Base-by-base conservation (phyloP, 2,888 invertebrate genomes). In the Perdita meconis region DNA sequence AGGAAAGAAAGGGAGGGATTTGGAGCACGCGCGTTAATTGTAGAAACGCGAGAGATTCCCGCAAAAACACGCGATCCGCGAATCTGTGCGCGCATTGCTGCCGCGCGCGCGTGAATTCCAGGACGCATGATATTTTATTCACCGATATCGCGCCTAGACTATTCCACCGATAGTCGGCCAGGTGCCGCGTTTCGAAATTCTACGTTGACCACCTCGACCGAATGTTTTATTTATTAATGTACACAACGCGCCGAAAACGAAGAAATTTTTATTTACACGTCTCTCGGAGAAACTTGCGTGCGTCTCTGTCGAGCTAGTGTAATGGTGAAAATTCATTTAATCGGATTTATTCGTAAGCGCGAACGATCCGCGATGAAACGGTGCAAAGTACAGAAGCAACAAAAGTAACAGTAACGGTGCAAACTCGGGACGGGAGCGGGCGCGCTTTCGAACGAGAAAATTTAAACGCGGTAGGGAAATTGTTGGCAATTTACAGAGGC, bases 121-220 rank as follows among this genome's bases (percentile, higher is more conserved):
- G 47, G 38, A 63, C 57, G 26, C 47, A 34, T 68, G 72, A 88
- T 89, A 89, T 90, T 89, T 90, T 88, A 90, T 89, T 90, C 87
- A 88, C 79, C 83, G 85, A 81, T 84, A 86, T 89, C 86, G 88
- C 89, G 89, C 87, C 87, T 87, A 85, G 89, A 89, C 88, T 90
- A 88, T 88, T 81, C 71, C 75, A 69, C 80, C 81, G 87, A 88
- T 85, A 60, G 75, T 60, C 76, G 82, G 78, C 66, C 22, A 30
- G 42, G n/a, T n/a, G 51, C 22, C 56, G 75, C 65, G 75, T 24
- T 65, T 42, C n/a, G n/a, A n/a, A n/a, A n/a, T n/a, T n/a, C n/a
- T n/a, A n/a, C n/a, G n/a, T n/a, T n/a, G n/a, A n/a, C n/a, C n/a
- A n/a, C n/a, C n/a, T n/a, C n/a, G n/a, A n/a, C n/a, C n/a, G n/a